phyloP scores from a whole-genome alignment of 2,797 vertebrate species.

The Rousettus madagascariensis region DNA sequence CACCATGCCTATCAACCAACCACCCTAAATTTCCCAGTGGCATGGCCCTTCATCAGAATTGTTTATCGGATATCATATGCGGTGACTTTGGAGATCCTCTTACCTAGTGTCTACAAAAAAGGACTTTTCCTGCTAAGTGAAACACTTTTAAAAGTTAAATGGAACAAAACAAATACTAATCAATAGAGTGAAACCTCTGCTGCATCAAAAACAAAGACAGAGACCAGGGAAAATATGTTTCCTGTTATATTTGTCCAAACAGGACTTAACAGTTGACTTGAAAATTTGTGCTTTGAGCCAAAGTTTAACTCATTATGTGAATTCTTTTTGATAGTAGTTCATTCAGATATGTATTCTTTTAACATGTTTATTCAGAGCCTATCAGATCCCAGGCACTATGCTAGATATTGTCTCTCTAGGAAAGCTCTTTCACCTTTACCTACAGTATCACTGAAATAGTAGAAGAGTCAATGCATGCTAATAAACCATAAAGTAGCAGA shows the following conservation, averaged over 20 bases:
- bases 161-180: slow-evolving; percentile 50
- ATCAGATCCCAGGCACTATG: neutral
- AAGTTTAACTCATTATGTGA: slow-evolving; percentile 62
- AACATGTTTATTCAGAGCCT: slow-evolving; percentile 21
- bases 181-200: neutral
- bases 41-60: slow-evolving; percentile 59
- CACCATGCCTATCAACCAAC: slow-evolving; percentile 32
- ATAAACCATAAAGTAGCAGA: slow-evolving; percentile 47
- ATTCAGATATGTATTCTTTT: slow-evolving; percentile 50
- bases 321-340: slow-evolving; percentile 62
- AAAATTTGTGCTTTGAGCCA: slow-evolving; percentile 69
- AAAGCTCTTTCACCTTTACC: slow-evolving; percentile 47
- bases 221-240: neutral
- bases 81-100: slow-evolving; percentile 67
- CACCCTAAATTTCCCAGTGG: slow-evolving; percentile 64
- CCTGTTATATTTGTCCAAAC: neutral
- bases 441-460: slow-evolving; percentile 29
- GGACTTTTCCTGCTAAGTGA: slow-evolving; percentile 65
- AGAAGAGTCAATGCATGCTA: slow-evolving; percentile 59
- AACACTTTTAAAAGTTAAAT: slow-evolving; percentile 47
- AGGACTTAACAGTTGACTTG: slow-evolving; percentile 58
- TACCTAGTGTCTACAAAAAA: slow-evolving; percentile 53
- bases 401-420: slow-evolving; percentile 38
- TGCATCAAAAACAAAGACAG: slow-evolving; percentile 16
- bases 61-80: slow-evolving; percentile 44